These are phyloP conservation scores for Rhea pennata DNA, from an alignment of 2,113 vertebrate genomes.

Conservation along the genomic window DNA sequence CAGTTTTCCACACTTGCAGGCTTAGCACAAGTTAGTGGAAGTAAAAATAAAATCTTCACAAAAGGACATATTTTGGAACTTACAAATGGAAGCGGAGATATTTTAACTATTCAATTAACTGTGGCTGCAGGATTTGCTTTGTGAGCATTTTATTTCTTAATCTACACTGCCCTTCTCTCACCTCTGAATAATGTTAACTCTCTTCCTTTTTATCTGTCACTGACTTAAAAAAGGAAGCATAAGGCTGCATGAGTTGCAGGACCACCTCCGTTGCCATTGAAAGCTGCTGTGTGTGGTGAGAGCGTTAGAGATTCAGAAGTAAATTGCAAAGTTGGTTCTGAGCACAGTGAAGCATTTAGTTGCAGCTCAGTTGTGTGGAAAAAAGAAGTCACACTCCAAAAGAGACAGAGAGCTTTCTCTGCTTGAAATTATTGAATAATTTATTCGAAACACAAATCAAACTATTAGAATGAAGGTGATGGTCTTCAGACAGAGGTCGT, in stretches of 20 bases:
- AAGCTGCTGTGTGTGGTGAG: neutral
- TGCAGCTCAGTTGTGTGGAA: slow-evolving; percentile 49
- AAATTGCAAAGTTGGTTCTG: slow-evolving; percentile 48
- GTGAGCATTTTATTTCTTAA: slow-evolving; percentile 63
- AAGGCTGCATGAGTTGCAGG: neutral
- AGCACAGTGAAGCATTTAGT: slow-evolving; percentile 60
- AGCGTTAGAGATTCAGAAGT: slow-evolving; percentile 61
- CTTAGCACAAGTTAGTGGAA: slow-evolving; percentile 42
- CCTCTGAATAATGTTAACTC: slow-evolving; percentile 41
- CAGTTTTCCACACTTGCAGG: slow-evolving; percentile 32
- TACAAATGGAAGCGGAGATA: slow-evolving; percentile 45
- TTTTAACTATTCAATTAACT: slow-evolving; percentile 64
- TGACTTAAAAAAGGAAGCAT: slow-evolving; percentile 1
- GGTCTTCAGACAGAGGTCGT: slow-evolving; percentile 47
- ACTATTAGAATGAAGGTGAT: slow-evolving; percentile 53
- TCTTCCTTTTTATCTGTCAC: slow-evolving; percentile 30
- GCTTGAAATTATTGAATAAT: slow-evolving; percentile 67
- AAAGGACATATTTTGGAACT: slow-evolving; percentile 38
- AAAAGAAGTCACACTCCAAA: slow-evolving; percentile 57
- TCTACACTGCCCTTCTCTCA: slow-evolving; percentile 25
- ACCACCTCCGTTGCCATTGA: slow-evolving; percentile 26
- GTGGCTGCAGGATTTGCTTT: slow-evolving; percentile 43
- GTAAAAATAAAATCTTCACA: slow-evolving; percentile 31
- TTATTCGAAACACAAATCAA: slow-evolving; percentile 60
- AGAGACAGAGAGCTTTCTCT: slow-evolving; percentile 51